Base-by-base conservation (phyloP, 2,113 vertebrate species). In the Gymnarchus niloticus region DNA sequence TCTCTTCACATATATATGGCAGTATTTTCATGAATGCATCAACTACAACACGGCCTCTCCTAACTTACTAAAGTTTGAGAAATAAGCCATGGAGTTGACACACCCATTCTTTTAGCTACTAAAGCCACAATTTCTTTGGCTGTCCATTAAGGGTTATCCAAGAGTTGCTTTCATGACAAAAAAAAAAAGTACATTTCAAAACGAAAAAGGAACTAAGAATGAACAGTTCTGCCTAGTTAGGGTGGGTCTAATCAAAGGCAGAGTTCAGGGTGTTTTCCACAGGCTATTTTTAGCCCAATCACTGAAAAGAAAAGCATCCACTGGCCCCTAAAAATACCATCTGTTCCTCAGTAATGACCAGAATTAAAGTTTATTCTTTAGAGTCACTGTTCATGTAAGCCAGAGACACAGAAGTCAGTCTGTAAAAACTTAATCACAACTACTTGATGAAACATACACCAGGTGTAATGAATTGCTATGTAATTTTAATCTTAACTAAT, bases 221-320 rank as follows among this genome's bases (percentile, higher is more conserved):
- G 49, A 81, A 88, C 56, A 90, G 87, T 92, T 91, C 86, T 87
- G 91, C 80, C 88, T 89, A 85, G 87, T 89, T 89, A 88, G 92
- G 94, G 94, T 92, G 93, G 93, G 92, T 91, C 93, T 84, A 85
- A 44, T 80, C 87, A 87, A 88, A 87, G 88, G 90, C 85, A 85
- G 85, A 84, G 85, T 59, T 87, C 88, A 89, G 91, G 89, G 89
- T 88, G 91, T 85, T 93, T 90, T 85, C 84, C 89, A 81, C 87
- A 78, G 69, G 4, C 92, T 94, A 95, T 94, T 93, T 91, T 92
- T 94, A 94, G 93, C 87, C 85, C 88, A 85, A n/a, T 83, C 85
- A 83, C 86, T 86, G 87, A 91, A 91, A 87, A 59, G 81, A 85
- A 59, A 84, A 85, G 87, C 83, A 84, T 80, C 5, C 46, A 52